Percentiles rank a stretch among this genome's conserved stretches.
Evolutionary conservation across 2,888 invertebrate species (phyloP).

Genomic region (Theodoxus fluviatilis): DNA sequence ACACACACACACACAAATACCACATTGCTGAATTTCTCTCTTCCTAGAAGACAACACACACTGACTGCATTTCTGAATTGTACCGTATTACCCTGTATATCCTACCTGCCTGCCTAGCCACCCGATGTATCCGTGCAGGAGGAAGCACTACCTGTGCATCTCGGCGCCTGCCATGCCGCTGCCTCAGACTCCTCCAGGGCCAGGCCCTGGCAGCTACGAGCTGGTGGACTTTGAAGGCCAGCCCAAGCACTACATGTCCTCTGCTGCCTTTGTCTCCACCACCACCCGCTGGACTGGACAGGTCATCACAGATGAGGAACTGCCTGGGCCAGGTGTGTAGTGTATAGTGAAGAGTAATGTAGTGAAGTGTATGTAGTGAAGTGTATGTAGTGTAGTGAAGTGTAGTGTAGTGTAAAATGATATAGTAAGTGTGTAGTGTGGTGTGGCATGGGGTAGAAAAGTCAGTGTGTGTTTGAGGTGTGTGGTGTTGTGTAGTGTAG

Average conservation of each 20-base stretch:
- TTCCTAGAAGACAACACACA: too few relatives aligned
- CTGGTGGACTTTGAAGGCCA: conserved; percentile 57
- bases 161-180: conserved; percentile 65
- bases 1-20: too few relatives aligned
- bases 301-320: conserved; percentile 32
- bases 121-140: conserved; percentile 45
- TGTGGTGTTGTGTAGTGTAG: background rate
- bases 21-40: too few relatives aligned
- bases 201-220: conserved; percentile 63
- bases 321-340: conserved; percentile 60
- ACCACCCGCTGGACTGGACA: conserved; percentile 59
- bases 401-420: too few relatives aligned
- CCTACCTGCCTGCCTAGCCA: too few relatives aligned
- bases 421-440: background rate
- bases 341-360: background rate
- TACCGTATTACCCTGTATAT: too few relatives aligned
- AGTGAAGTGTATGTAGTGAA: too few relatives aligned
- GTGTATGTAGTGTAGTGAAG: background rate
- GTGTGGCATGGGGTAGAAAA: background rate
- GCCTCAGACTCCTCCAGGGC: conserved; percentile 54
- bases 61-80: too few relatives aligned
- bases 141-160: conserved; percentile 64
- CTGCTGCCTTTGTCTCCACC: conserved; percentile 63
- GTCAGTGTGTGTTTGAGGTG: background rate
- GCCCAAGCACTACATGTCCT: conserved; percentile 63